Base-by-base conservation (phyloP, 23 tunicate species). In the Halocynthia aurantium region DNA sequence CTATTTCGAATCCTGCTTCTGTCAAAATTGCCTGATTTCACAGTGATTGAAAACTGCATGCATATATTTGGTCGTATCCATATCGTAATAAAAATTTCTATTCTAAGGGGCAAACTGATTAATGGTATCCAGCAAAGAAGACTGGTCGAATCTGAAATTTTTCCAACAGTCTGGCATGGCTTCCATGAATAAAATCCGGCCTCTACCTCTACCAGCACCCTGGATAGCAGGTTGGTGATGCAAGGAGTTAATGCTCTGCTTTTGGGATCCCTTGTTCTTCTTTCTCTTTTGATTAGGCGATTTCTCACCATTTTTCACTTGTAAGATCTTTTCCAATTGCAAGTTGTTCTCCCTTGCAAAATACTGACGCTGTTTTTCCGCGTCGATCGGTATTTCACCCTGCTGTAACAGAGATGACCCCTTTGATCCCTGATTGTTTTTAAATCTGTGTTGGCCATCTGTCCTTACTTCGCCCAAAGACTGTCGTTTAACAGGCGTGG, bases 151-250 rank as follows among this genome's bases (percentile, higher is more conserved):
- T 8, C 84, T 69, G 64, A 84, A 89, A 64, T 89, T 75, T 69
- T 84, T 80, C 96, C 96, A 89, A 11, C 84, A 81, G 8, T 84
- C 85, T 20, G 84, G 81, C 80, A 89, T 57, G 40, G 40, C 67
- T 40, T 68, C 82, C 51, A 50, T 68, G 83, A 64, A 55, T 11
- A 84, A 52, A 22, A 61, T 20, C 15, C 82, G 71, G 6, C 96
- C 96, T 57, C 96, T 55, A 57, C 96, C 88, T 18, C 85, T 78
- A 10, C 77, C 76, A 52, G 56, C 56, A n/a, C 22, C 22, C 31
- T 53, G 57, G 56, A 22, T 53, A 8, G 21, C 67, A 54, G 78
- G 78, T 9, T 65, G 22, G 31, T 65, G 70, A 65, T 65, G 70
- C 15, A 21, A 64, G 56, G 61, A 74, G 6, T 74, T 20, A 31